These are phyloP conservation scores for Merluccius polli DNA, from an alignment of 2,797 vertebrate species.

Conservation along the genomic window DNA sequence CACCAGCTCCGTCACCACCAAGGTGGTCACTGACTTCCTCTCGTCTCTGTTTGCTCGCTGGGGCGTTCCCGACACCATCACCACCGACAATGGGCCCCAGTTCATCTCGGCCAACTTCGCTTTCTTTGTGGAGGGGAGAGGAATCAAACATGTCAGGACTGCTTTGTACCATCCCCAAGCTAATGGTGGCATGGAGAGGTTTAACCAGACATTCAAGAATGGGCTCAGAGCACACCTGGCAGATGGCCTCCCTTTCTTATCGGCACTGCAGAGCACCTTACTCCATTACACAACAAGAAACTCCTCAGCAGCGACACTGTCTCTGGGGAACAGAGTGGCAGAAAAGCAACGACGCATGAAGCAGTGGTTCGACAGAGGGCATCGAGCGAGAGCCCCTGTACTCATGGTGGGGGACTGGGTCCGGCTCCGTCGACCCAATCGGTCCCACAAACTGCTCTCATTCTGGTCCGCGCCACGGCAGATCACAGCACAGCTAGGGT, in stretches of 20 bases:
- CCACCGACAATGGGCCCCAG: conserved; percentile 12
- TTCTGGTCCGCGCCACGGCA: conserved; percentile 6
- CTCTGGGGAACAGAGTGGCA: background rate
- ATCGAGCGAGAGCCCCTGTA: background rate
- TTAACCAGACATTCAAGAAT: conserved; percentile 10
- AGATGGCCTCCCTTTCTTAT: background rate
- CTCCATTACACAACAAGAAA: conserved; percentile 17
- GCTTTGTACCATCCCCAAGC: conserved; percentile 6
- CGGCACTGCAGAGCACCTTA: conserved; percentile 5
- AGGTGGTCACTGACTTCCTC: conserved; percentile 6
- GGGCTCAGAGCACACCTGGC: conserved; percentile 3
- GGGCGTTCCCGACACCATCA: background rate
- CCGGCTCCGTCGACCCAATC: background rate
- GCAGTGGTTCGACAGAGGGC: conserved; percentile 3
- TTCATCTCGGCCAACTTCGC: background rate
- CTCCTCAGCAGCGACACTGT: background rate
- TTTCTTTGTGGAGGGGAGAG: background rate
- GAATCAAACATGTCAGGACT: conserved; percentile 10
- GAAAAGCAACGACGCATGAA: background rate
- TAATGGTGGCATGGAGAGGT: background rate
- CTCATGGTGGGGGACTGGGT: conserved; percentile 9
- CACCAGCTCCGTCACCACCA: background rate
- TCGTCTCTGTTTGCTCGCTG: conserved; percentile 3
- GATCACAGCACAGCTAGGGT: background rate
- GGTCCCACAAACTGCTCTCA: conserved; percentile 16